A percentile compares a stretch with the other conserved stretches of the same genome.
These are phyloP conservation scores for Scopus umbretta DNA, from an alignment of 2,113 vertebrate species.

Conservation along the genomic window DNA sequence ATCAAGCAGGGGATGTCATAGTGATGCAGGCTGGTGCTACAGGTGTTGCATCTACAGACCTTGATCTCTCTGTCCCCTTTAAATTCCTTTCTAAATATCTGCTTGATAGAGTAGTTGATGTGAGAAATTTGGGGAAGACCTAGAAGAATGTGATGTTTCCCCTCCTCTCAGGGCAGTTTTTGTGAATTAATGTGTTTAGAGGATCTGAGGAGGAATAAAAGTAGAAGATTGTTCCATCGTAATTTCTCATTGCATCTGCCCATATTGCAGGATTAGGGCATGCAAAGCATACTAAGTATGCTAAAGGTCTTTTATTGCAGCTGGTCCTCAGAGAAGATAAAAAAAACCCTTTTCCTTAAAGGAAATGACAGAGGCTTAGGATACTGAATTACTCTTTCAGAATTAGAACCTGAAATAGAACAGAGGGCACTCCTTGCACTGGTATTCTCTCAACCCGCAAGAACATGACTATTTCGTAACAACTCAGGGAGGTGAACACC, in stretches of 20 bases:
- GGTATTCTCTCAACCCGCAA: background rate
- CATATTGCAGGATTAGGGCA: background rate
- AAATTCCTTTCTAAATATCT: background rate
- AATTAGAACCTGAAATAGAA: background rate
- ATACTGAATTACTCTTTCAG: background rate
- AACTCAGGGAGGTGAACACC: background rate
- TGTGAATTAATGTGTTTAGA: background rate
- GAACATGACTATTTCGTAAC: background rate
- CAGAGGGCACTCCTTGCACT: background rate
- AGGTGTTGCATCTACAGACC: background rate
- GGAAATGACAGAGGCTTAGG: background rate
- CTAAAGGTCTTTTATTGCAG: background rate
- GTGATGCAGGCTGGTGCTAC: background rate
- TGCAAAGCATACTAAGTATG: background rate
- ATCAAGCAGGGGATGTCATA: background rate
- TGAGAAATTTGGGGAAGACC: background rate
- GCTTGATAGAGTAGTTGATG: background rate
- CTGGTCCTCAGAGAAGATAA: background rate
- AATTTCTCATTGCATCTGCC: background rate
- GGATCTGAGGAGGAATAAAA: background rate
- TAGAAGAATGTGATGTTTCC: background rate
- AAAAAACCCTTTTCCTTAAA: background rate
- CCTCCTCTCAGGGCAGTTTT: background rate
- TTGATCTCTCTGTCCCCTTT: background rate
- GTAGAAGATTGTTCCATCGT: background rate